A percentile compares a stretch with the other conserved stretches of the same genome.
phyloP scores from a whole-genome alignment of 2,113 vertebrate genomes.

The Acrocephalus arundinaceus region DNA sequence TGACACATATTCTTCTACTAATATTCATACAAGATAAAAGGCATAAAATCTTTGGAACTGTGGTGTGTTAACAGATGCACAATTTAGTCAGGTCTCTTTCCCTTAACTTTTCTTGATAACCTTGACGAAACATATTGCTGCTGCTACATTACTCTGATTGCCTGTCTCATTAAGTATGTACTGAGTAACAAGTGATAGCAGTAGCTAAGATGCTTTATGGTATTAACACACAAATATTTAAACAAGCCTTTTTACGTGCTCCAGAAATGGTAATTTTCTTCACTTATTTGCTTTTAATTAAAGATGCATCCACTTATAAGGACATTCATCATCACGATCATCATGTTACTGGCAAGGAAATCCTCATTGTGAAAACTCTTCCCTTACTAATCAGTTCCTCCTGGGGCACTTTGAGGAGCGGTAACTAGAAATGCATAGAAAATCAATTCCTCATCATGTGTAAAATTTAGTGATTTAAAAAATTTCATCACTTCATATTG shows the following conservation, averaged over 20 bases:
- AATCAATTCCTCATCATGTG: background rate
- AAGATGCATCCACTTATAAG: slow-evolving; percentile 11
- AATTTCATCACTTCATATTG: background rate
- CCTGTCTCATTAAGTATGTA: slow-evolving; percentile 18
- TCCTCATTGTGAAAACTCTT: background rate
- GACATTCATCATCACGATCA: background rate
- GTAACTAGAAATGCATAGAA: background rate
- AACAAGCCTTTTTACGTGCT: background rate
- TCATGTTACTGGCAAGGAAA: background rate
- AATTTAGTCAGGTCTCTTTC: background rate
- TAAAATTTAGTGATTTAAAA: background rate
- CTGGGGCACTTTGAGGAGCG: background rate
- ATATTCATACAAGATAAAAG: background rate
- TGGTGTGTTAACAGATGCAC: background rate
- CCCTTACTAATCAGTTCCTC: background rate
- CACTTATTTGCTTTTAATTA: slow-evolving; percentile 44
- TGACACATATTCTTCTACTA: background rate
- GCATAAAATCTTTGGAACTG: background rate
- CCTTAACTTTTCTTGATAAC: slow-evolving; percentile 2
- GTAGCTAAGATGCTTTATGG: background rate
- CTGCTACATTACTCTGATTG: background rate
- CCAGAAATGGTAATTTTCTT: slow-evolving; percentile 25
- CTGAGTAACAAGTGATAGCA: slow-evolving; percentile 15
- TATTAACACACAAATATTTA: background rate
- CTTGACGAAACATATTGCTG: background rate